Evolutionary conservation across 2,113 vertebrate genomes (phyloP).

Genomic region (Cottus gobio): DNA sequence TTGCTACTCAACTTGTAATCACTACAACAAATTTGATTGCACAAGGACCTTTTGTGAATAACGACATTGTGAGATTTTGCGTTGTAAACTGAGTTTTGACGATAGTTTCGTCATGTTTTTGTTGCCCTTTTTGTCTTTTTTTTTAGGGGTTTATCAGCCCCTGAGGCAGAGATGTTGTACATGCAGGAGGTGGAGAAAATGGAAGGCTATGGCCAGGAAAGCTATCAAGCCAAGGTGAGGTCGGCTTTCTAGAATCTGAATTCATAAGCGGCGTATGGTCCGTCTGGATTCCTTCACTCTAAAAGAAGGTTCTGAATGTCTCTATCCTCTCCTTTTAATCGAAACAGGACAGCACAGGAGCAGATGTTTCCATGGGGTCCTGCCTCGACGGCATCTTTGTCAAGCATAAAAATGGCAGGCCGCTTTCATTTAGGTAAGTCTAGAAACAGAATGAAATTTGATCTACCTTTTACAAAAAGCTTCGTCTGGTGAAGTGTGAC

Average conservation of each 20-base stretch:
- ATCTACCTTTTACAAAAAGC: conserved; percentile 3
- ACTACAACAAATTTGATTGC: background rate
- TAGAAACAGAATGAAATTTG: conserved; percentile 10
- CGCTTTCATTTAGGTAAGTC: conserved; percentile 90
- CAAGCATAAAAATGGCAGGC: conserved; percentile 93
- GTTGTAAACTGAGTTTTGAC: background rate
- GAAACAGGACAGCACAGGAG: conserved; percentile 92
- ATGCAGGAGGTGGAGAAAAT: conserved; percentile 98
- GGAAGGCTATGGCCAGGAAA: conserved; percentile 97
- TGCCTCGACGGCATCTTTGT: conserved; percentile 96
- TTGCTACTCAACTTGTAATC: background rate
- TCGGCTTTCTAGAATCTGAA: background rate
- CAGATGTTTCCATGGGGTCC: conserved; percentile 92
- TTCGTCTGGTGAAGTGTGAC: conserved; percentile 21
- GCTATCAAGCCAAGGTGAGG: conserved; percentile 93
- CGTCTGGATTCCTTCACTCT: background rate
- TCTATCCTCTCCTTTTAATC: conserved; percentile 46
- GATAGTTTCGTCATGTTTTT: background rate
- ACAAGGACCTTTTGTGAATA: background rate
- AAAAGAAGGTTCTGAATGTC: background rate
- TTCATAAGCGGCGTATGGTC: background rate
- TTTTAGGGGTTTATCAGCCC: conserved; percentile 89
- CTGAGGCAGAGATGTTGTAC: conserved; percentile 95
- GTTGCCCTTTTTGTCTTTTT: background rate
- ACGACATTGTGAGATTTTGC: background rate